phyloP scores from a whole-genome alignment of 2,797 vertebrate genomes.

The Eulemur coronatus region DNA sequence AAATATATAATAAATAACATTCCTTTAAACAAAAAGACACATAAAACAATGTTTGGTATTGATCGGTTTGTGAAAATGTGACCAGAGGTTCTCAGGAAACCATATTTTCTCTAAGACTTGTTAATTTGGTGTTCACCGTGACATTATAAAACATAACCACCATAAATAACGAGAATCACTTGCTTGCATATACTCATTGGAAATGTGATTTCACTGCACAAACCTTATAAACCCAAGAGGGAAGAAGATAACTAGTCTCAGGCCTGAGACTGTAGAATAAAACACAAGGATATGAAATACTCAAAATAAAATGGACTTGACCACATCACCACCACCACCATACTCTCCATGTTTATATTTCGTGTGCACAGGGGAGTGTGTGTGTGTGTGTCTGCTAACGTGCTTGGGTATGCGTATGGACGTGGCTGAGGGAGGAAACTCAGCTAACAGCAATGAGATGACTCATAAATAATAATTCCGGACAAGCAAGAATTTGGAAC shows the following conservation, averaged over 20 bases:
- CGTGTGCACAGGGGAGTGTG: too few species aligned
- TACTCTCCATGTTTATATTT: accelerated
- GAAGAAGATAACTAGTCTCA: accelerated
- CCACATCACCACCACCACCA: accelerated
- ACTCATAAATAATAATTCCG: neutral
- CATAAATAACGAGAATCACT: neutral
- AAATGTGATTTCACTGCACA: neutral
- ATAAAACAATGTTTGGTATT: neutral
- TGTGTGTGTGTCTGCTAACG: too few species aligned
- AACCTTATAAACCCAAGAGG: too few species aligned
- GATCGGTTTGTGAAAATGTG: neutral
- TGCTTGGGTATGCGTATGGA: neutral
- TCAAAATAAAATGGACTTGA: neutral
- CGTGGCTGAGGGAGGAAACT: neutral
- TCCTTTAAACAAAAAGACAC: neutral
- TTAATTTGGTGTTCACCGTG: neutral
- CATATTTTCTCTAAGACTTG: neutral
- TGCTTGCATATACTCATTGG: too few species aligned
- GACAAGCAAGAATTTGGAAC: neutral
- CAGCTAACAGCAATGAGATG: neutral
- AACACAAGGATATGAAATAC: accelerated
- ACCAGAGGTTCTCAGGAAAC: neutral
- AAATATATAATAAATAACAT: neutral
- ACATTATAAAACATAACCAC: neutral
- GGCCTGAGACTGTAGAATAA: accelerated